A percentile compares a stretch with the other conserved stretches of the same genome.
phyloP scores from a whole-genome alignment of 92 coral and sea anemone genomes.

The Palythoa grandiflora region DNA sequence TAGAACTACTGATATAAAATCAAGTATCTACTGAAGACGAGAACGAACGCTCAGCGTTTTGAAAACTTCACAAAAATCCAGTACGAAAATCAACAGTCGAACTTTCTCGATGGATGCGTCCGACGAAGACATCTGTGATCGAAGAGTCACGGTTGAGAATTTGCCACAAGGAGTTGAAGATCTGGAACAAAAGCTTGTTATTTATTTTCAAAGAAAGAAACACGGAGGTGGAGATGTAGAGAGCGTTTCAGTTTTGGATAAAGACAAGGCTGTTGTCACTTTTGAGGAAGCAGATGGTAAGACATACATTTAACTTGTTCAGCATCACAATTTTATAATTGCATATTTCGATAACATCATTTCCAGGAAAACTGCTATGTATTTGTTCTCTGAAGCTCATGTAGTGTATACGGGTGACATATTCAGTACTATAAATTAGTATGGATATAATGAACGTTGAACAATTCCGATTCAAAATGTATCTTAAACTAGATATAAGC shows the following conservation, averaged over 20 bases:
- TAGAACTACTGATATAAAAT: neutral
- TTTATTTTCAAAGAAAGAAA: conserved; percentile 29
- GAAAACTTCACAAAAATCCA: too few relatives aligned
- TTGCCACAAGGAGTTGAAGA: conserved; percentile 32
- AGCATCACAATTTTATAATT: too few relatives aligned
- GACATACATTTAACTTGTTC: neutral
- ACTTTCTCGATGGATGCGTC: neutral
- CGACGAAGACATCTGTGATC: neutral
- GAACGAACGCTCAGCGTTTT: neutral
- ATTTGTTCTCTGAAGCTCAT: too few relatives aligned
- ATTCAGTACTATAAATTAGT: too few relatives aligned
- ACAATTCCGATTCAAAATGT: too few relatives aligned
- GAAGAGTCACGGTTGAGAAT: conserved; percentile 22
- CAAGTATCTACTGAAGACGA: neutral
- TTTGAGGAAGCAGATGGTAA: conserved; percentile 34
- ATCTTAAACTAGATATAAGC: too few relatives aligned
- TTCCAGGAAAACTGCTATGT: too few relatives aligned
- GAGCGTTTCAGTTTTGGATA: conserved; percentile 10
- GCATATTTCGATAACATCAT: too few relatives aligned
- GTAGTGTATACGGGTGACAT: too few relatives aligned
- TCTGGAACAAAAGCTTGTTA: conserved; percentile 27
- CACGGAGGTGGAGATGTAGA: conserved; percentile 44
- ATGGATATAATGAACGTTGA: too few relatives aligned
- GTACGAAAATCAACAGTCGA: too few relatives aligned
- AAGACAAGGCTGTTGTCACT: neutral